Base-by-base conservation (phyloP, 2,888 invertebrate genomes). In the Hedychridium roseum region DNA sequence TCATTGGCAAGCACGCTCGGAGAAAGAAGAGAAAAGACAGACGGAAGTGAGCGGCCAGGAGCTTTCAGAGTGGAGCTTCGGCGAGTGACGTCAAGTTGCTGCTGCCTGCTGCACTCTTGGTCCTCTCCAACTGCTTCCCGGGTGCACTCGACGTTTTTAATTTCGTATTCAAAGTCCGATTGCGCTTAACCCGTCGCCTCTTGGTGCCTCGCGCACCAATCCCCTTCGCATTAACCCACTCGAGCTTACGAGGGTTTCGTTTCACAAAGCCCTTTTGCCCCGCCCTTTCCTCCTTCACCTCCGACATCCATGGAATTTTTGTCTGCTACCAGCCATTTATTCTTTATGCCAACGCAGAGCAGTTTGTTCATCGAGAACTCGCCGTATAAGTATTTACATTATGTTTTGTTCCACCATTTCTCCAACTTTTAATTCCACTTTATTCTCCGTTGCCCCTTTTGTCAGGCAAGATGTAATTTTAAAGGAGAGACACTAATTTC, bases 91-190 rank as follows among this genome's bases (percentile, higher is more conserved):
- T 9, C 26, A 23, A 7, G 31, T 18, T 17, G 23, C 18, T 20
- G n/a, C 17, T 20, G 21, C n/a, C n/a, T n/a, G n/a, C n/a, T 21
- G 36, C 32, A 32, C 26, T 40, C 50, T 44, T 43, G n/a, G 50
- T 43, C 44, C 40, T 44, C 50, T 40, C 17, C 44, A 36, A 49
- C 36, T 37, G 43, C 39, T 36, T 50, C 40, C 39, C 39, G 39
- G 43, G 50, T 54, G 55, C 50, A 51, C 55, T 40, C 32, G 32
- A 41, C 42, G 34, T 42, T 42, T 67, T 67, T 61, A 64, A 67
- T 67, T 66, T 64, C 57, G 57, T 61, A 63, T 59, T 66, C 53
- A 60, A 62, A 62, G 57, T 60, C 59, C 59, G 57, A 67, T 66
- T 67, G 61, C 54, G 51, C 56, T 52, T 45, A 49, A 37, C 32